Evolutionary conservation across 2,113 vertebrate species (phyloP).

Genomic region (Cebus imitator): DNA sequence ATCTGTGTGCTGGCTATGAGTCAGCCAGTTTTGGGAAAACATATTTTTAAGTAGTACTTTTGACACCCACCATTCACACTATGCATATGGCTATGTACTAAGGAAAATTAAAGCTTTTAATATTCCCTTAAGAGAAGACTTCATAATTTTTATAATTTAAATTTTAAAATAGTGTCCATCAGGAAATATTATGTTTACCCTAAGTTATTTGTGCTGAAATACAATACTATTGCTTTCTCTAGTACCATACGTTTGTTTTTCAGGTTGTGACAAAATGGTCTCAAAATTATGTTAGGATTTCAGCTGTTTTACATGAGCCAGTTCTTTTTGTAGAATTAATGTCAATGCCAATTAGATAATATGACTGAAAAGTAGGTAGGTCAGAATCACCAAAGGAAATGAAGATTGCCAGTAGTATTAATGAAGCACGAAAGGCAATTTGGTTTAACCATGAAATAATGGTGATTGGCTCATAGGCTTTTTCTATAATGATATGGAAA

Average conservation of each 20-base stretch:
- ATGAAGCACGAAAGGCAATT: neutral
- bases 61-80: neutral
- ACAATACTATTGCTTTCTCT: neutral
- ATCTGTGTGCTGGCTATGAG: neutral
- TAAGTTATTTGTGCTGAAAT: conserved; percentile 30
- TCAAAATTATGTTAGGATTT: conserved; percentile 26
- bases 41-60: neutral
- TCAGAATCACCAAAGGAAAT: conserved; percentile 15
- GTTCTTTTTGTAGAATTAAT: neutral
- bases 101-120: neutral
- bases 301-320: neutral
- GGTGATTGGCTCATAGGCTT: neutral
- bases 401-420: neutral
- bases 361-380: conserved; percentile 7
- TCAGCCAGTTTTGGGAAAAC: neutral
- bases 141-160: conserved; percentile 23
- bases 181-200: neutral
- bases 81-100: neutral
- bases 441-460: neutral
- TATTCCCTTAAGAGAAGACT: neutral
- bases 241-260: neutral
- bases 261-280: neutral
- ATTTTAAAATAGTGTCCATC: conserved; percentile 20
- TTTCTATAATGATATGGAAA: neutral
- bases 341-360: neutral